Evolutionary conservation across 2,113 vertebrate genomes (phyloP), one percentile per base, ranked within the genome.

Genomic region (Tetrao urogallus): DNA sequence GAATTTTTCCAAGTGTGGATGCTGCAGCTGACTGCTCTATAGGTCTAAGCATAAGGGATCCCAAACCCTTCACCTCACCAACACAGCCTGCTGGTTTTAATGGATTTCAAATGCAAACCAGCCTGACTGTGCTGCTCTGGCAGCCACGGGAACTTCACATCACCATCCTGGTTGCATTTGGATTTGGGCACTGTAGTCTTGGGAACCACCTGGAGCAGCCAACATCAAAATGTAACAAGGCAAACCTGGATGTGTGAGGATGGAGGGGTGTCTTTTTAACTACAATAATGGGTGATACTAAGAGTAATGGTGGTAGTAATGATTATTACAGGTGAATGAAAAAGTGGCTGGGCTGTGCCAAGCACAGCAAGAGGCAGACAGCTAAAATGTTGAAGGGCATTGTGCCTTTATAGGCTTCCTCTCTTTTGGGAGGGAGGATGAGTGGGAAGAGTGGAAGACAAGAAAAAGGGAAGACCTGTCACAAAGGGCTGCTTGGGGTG

Each of bases 81-180:
- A 17, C 32, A 25, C n/a, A n/a, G 1, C 5, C 8, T 18, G 24
- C 30, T 21, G n/a, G 32, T 86, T 40, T 27, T 21, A 40, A 40
- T 36, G 40, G n/a, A n/a, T 66, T 40, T n/a, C 27, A 32, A 52
- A 15, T 2, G 11, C 50, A 8, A 28, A 14, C 27, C 65, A 14
- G 34, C 5, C 34, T 8, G 2, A 20, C 1, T 20, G 40, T 8
- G 1, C 43, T 7, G 3, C 32, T 54, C 28, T 8, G 32, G 19
- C 13, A 20, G 27, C 16, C 34, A 36, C 34, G 2, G 0, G 21
- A 14, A 27, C 34, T 73, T 66, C 25, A 2, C 1, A 16, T 3
- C 15, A 42, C 16, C 1, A 1, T 36, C 34, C 27, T 11, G 16
- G 25, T 0, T 45, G 24, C 2, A 1, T 38, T 45, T 5, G 3